Base-by-base conservation (phyloP, 2,113 vertebrate genomes). In the Galeopterus variegatus region DNA sequence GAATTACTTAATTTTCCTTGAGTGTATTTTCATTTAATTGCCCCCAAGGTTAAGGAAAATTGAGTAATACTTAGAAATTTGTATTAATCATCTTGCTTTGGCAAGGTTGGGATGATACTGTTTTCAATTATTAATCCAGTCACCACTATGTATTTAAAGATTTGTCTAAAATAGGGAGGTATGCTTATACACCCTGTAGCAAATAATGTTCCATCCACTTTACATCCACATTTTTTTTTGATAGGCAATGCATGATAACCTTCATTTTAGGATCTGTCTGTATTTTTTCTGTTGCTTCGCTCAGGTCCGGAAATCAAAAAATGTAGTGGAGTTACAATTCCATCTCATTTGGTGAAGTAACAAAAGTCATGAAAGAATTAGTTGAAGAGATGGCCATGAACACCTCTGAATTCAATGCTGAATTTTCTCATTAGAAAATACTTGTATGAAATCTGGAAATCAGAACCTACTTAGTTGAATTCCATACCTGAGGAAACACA, bases 401-500 rank as follows among this genome's bases (percentile, higher is more conserved):
- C 2, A 81, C 6, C 50, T 81, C 11, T 75, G n/a, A 67, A 60
- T 24, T 10, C 24, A 33, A 0, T 76, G 33, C 13, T 94, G n/a
- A 24, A 23, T 85, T 72, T 95, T 93, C 28, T 96, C 14, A 52
- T 45, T 77, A 91, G 36, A 92, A 94, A 79, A 83, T 56, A 64
- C n/a, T 89, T 41, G 2, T 31, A 5, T 3, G 89, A 85, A 93
- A 87, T 52, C 7, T 69, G 41, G 24, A 92, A 94, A 75, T 83
- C 18, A 60, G 41, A 88, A 88, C 19, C 18, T 48, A 15, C 3
- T 64, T 26, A 18, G 15, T 56, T 64, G 17, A 93, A 64, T 69
- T 80, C 1, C 7, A 72, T 5, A 67, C n/a, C 45, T 72, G 17
- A 72, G 2, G 14, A 92, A 92, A 67, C 23, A 86, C 48, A 7